Conservation (phyloP, 2,888 invertebrate genomes). For the Ormyrus nitidulus region DNA sequence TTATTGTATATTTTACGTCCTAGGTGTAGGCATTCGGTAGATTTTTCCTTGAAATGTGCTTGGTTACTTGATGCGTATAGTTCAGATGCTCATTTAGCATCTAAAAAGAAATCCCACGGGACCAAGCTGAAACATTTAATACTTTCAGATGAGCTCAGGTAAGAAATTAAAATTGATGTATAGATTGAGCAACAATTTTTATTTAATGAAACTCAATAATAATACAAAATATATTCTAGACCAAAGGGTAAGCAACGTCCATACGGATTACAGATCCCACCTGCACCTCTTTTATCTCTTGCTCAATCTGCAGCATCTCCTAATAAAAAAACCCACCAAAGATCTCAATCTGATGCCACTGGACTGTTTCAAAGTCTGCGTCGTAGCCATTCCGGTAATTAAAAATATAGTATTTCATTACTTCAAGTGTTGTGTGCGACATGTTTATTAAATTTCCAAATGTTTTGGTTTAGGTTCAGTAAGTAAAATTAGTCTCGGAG, state of each 20-base stretch:
- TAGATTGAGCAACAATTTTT: not conserved
- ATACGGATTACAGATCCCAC: slow-evolving; percentile 70
- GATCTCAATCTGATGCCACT: slow-evolving; percentile 89
- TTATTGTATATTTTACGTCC: slow-evolving; percentile 52
- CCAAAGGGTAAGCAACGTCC: slow-evolving; percentile 72
- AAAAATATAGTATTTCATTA: not conserved
- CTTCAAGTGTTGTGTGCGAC: not conserved
- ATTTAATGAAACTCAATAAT: slow-evolving; percentile 18
- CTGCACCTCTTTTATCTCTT: slow-evolving; percentile 71
- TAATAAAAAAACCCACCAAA: slow-evolving; percentile 87
- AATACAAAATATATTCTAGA: slow-evolving; percentile 61
- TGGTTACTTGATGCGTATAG: slow-evolving; percentile 98
- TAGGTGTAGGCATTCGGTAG: slow-evolving; percentile 94
- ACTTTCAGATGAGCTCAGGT: slow-evolving; percentile 82
- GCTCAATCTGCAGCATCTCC: slow-evolving; percentile 73
- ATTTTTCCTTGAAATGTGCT: slow-evolving; percentile 96
- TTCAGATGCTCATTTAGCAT: slow-evolving; percentile 82
- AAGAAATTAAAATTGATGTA: slow-evolving; percentile 29
- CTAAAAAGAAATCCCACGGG: slow-evolving; percentile 85
- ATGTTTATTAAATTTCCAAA: not conserved
- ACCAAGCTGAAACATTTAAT: slow-evolving; percentile 86
- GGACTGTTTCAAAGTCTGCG: slow-evolving; percentile 79
- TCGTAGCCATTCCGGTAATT: slow-evolving; percentile 73
- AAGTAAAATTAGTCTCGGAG: slow-evolving; percentile 86
- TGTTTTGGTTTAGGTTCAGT: slow-evolving; percentile 66